Evolutionary conservation across 2,797 vertebrate genomes (phyloP).

Genomic region (Neopelma chrysocephalum): DNA sequence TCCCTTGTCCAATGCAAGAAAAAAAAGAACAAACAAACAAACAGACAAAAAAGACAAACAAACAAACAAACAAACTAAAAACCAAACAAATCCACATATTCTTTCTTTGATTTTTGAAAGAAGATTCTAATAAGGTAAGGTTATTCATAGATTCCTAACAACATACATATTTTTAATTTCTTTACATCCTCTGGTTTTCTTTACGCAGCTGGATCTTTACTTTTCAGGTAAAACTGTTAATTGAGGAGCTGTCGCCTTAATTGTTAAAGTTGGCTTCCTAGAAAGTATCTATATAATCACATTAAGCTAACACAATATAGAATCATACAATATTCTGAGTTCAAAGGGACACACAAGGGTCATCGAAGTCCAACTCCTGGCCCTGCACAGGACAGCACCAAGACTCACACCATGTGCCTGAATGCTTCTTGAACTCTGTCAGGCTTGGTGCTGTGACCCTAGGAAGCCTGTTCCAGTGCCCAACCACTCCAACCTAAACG

Average conservation of each 20-base stretch:
- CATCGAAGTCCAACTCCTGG: fast-evolving
- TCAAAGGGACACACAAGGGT: neutral
- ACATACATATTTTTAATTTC: neutral
- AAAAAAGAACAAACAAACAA: no score
- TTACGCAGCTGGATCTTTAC: neutral
- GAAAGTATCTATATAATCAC: neutral
- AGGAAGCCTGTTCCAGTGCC: neutral
- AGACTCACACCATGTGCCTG: neutral
- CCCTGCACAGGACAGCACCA: neutral
- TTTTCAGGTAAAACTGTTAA: neutral
- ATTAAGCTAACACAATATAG: neutral
- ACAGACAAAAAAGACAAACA: no score
- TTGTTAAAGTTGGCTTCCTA: neutral
- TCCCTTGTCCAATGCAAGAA: neutral
- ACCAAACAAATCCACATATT: neutral
- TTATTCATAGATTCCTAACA: neutral
- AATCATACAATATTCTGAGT: neutral
- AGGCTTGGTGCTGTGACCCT: neutral
- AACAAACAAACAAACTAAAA: neutral
- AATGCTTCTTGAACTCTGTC: neutral
- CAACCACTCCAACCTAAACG: neutral
- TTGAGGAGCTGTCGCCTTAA: neutral
- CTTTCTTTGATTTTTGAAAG: neutral
- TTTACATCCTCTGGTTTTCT: neutral
- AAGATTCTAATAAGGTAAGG: neutral